Base-by-base conservation (phyloP, 2,888 invertebrate genomes). In the Synanthedon andrenaeformis region DNA sequence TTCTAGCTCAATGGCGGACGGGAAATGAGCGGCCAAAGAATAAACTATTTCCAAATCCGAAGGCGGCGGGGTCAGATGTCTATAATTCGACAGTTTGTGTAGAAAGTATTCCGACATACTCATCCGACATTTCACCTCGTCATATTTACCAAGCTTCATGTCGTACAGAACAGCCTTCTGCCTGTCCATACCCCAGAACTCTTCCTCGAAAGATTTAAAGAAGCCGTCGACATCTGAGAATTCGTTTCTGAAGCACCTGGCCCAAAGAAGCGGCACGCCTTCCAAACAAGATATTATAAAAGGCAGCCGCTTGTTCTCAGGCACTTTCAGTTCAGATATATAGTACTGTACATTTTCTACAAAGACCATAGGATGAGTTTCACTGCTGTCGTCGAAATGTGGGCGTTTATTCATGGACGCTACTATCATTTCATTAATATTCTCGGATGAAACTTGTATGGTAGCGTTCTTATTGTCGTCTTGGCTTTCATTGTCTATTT, bases 91-190 rank as follows among this genome's bases (percentile, higher is more conserved):
- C 35, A 87, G 85, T 67, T 87, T 87, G 56, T 83, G 84, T 56
- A 87, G 66, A 58, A 85, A 87, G 62, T 87, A 87, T 63, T 87
- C 86, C 1, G 87, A 84, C 84, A 87, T 86, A 58, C 74, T 79
- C 72, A 79, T 75, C 19, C 78, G 67, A 5, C 80, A 66, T 56
- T 69, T 75, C 2, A 61, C 61, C 42, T 79, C 83, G 49, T 85
- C 82, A 57, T 83, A 86, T 64, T 87, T 87, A 48, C 87, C 87
- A 49, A 87, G 64, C 62, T 87, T 87, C 73, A 87, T 73, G 56
- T 87, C 87, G 58, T 84, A 87, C 6, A 87, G 65, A 23, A 83
- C 84, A 8, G 84, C 69, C 56, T 86, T 87, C 60, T 87, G 87
- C 53, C 84, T 67, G 35, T 85, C 86, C 2, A 76, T 68, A 3